These are phyloP conservation scores for Alitta virens DNA, from an alignment of 2,888 invertebrate species.

Conservation along the genomic window DNA sequence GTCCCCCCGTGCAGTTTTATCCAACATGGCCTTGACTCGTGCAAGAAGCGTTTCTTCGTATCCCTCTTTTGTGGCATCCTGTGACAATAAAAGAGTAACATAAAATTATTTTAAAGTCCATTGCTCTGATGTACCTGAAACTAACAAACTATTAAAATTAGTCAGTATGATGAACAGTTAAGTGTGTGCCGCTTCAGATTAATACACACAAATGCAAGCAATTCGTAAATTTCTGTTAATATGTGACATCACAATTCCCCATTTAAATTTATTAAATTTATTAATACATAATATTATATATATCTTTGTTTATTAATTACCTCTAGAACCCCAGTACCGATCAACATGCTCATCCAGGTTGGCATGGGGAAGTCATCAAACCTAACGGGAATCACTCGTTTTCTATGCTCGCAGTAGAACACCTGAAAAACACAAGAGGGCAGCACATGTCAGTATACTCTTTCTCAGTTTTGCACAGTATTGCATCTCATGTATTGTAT, in stretches of 20 bases:
- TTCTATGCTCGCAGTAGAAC: slow-evolving; percentile 58
- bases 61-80: slow-evolving; percentile 34
- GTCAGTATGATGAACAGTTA: too few species aligned
- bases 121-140: too few species aligned
- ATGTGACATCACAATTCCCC: too few species aligned
- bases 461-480: too few species aligned
- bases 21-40: slow-evolving; percentile 33
- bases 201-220: too few species aligned
- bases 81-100: not conserved
- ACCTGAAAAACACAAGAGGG: slow-evolving; percentile 37
- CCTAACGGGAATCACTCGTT: slow-evolving; percentile 49
- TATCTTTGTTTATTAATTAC: too few species aligned
- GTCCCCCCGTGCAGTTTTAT: not conserved
- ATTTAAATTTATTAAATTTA: not conserved
- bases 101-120: too few species aligned
- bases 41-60: slow-evolving; percentile 34
- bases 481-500: too few species aligned
- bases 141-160: too few species aligned
- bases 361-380: slow-evolving; percentile 50
- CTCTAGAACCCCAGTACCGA: slow-evolving; percentile 42
- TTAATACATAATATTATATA: not conserved
- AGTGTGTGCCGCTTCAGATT: too few species aligned
- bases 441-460: too few species aligned
- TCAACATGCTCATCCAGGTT: slow-evolving; percentile 51
- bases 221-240: too few species aligned